These are phyloP conservation scores for Glossophaga mutica DNA, from an alignment of 2,797 vertebrate genomes.

Conservation along the genomic window DNA sequence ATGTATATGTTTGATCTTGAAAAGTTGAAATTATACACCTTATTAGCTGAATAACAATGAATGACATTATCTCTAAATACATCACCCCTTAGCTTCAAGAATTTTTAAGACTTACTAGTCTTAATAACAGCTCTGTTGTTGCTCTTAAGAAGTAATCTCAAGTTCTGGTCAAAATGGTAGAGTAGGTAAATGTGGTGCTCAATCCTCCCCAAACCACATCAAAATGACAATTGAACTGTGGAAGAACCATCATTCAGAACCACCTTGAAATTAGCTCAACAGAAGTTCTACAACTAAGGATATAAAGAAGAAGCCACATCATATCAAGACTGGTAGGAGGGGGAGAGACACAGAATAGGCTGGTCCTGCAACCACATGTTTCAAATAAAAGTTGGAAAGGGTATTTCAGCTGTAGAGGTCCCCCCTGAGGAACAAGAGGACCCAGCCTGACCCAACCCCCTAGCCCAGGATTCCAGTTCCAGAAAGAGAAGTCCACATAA, in stretches of 20 bases:
- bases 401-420: background rate
- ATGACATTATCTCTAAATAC: background rate
- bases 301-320: background rate
- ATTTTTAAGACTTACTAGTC: slow-evolving; percentile 1
- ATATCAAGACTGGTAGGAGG: background rate
- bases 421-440: background rate
- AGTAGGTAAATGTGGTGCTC: background rate
- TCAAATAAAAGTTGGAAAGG: background rate
- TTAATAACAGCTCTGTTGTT: background rate
- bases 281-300: background rate
- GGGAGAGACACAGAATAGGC: background rate
- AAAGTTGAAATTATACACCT: background rate
- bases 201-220: background rate
- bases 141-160: background rate
- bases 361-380: background rate
- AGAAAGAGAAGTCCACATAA: background rate
- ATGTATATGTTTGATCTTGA: background rate
- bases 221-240: background rate
- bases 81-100: background rate
- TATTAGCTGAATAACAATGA: slow-evolving; percentile 2
- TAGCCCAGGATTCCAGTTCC: background rate
- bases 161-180: background rate
- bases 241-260: background rate
- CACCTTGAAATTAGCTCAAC: background rate
- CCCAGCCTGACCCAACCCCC: background rate